phyloP scores from a whole-genome alignment of 2,797 vertebrate species.

The Typhlichthys eigenmanni region DNA sequence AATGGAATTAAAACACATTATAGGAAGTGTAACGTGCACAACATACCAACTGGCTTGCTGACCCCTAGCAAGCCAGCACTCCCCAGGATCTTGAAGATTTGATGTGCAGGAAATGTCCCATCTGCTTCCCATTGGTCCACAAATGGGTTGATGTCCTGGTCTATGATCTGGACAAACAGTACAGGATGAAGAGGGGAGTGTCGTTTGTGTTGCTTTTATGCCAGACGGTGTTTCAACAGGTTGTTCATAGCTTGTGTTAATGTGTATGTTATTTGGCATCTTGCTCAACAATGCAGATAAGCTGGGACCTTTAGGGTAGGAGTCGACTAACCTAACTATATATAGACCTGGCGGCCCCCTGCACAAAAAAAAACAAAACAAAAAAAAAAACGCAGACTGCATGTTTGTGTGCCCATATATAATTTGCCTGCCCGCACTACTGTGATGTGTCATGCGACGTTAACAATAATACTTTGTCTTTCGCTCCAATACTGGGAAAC shows the following conservation, averaged over 20 bases:
- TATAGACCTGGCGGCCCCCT: too few relatives aligned
- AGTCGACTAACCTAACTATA: too few relatives aligned
- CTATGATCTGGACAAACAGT: conserved; percentile 77
- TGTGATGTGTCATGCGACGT: neutral
- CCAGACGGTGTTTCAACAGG: neutral
- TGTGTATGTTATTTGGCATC: too few relatives aligned
- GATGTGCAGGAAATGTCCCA: conserved; percentile 82
- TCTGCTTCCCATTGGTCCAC: conserved; percentile 86
- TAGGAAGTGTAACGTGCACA: neutral
- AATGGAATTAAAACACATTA: too few relatives aligned
- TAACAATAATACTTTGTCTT: conserved; percentile 1
- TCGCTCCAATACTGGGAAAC: conserved; percentile 3
- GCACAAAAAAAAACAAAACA: too few relatives aligned
- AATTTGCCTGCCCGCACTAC: too few relatives aligned
- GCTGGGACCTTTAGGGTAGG: too few relatives aligned
- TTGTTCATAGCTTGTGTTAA: too few relatives aligned
- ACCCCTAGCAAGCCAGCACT: conserved; percentile 83
- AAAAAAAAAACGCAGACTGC: too few relatives aligned
- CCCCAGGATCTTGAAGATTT: conserved; percentile 84
- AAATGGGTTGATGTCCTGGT: conserved; percentile 85
- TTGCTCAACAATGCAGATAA: too few relatives aligned
- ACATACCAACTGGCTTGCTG: conserved; percentile 82
- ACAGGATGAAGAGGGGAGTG: conserved; percentile 8
- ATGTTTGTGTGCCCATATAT: too few relatives aligned
- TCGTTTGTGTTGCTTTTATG: neutral